Evolutionary conservation across 2,888 invertebrate genomes (phyloP), one percentile per base, ranked within the genome.

Genomic region (Morpho achilles): DNA sequence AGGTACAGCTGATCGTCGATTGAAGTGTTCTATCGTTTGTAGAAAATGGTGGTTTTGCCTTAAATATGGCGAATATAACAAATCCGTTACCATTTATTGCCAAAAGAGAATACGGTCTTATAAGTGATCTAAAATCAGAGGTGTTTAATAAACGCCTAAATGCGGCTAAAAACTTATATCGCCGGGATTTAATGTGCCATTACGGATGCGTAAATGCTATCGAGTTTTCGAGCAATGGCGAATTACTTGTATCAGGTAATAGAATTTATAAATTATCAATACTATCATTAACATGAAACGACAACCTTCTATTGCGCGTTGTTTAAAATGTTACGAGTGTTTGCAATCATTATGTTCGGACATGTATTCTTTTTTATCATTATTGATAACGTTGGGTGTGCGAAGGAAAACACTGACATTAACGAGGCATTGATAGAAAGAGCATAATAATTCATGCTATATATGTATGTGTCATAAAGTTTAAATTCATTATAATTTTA

Each of bases 191-290:
- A 59, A 91, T 94, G 67, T 96, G 96, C 67, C 98, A 98, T 92
- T 98, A 94, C 92, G 98, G 98, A 75, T 98, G 98, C 92, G 97
- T 98, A 59, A 98, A 98, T 92, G 98, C 98, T 64, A 95, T 98
- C 72, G 98, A 98, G 89, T 98, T 98, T 91, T 97, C 97, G 54
- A 92, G 93, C 69, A 95, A 96, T 87, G 97, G 97, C 70, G 94
- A 96, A 84, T 93, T 94, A 72, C 93, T 98, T 64, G 94, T 96
- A 71, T 98, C 98, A 79, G 98, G 98, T 97, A 91, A 60, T 8
- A 73, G 60, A 68, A 69, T 67, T 62, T 64, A 41, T 60, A 42
- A 22, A 22, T 10, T 45, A 42, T 16, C 23, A 16, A 41, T 9
- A 49, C 16, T 49, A 32, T 10, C 7, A 22, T 58, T n/a, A 42